These are phyloP conservation scores for Idris sp. DNA, from an alignment of 1,140 invertebrate species.

Conservation along the genomic window DNA sequence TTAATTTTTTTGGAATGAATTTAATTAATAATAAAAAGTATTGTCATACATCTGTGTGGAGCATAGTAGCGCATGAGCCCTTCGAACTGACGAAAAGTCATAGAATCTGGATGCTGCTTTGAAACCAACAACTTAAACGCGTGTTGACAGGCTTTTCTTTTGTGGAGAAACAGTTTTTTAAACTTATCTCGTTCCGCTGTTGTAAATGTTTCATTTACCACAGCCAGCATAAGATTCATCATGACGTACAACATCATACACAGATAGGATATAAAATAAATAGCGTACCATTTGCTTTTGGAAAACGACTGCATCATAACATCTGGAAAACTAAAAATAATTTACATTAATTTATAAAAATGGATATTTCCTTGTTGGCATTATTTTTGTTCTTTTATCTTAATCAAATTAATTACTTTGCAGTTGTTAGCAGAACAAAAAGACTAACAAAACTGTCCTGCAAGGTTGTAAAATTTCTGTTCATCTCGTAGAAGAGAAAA, in stretches of 20 bases:
- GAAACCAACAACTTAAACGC: slow-evolving; percentile 89
- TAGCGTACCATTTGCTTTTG: slow-evolving; percentile 87
- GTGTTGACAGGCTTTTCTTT: slow-evolving; percentile 88
- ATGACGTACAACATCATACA: slow-evolving; percentile 91
- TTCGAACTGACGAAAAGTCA: slow-evolving; percentile 88
- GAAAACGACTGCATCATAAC: slow-evolving; percentile 96
- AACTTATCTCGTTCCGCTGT: slow-evolving; percentile 93
- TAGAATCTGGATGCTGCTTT: slow-evolving; percentile 82
- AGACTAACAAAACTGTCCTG: slow-evolving; percentile 92
- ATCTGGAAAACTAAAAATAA: slow-evolving; percentile 87
- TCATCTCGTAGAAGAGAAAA: slow-evolving; percentile 88
- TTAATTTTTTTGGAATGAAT: too few relatives aligned
- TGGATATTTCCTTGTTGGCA: too few relatives aligned
- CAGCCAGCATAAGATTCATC: slow-evolving; percentile 95
- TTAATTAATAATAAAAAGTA: too few relatives aligned
- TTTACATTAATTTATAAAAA: slow-evolving; percentile 13
- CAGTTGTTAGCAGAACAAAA: slow-evolving; percentile 93
- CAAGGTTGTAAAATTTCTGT: slow-evolving; percentile 88
- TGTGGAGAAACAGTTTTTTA: slow-evolving; percentile 89
- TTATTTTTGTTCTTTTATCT: slow-evolving; percentile 1
- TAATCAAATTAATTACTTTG: slow-evolving; percentile 83
- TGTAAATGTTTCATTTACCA: slow-evolving; percentile 94
- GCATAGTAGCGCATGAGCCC: slow-evolving; percentile 89
- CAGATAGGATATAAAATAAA: slow-evolving; percentile 93
- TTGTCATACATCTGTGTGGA: slow-evolving; percentile 85